Evolutionary conservation across 1,140 invertebrate species (phyloP), one percentile per base, ranked within the genome.

Genomic region (Galendromus occidentalis): DNA sequence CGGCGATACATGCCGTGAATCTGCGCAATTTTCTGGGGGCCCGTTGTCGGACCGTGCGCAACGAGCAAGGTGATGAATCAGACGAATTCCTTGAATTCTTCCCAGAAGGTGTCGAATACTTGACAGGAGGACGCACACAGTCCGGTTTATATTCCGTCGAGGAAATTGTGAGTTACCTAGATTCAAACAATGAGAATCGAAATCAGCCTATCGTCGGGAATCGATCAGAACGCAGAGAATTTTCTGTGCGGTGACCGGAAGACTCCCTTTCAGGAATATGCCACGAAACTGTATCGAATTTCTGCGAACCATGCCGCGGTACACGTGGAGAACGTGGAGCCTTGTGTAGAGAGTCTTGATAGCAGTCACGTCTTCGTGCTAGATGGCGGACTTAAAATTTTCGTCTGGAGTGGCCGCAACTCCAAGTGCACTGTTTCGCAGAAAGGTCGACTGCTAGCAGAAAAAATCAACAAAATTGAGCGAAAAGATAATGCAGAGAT

Each of bases 381-480:
- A 17, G 94, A 99, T 74, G 81, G 81, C 64, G 91, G 91, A 7
- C 82, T 84, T 55, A 84, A 83, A 71, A 87, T 98, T 68, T 94
- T 84, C 75, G 81, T 97, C 66, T 98, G 94, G 93, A 85, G 84
- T 74, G 83, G 96, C 12, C 86, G 85, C 68, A 86, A 85, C 71
- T 85, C 91, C 0, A 97, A 94, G 76, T 93, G 91, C 72, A 95
- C 92, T 0, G 80, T 97, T 0, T 90, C 90, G 73, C 94, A 91
- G 0, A 97, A 97, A 77, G 85, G 91, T 0, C 78, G 94, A 64
- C 77, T 99, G 2, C 85, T 98, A 79, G 88, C 92, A 1, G 96
- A 98, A 75, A 98, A 98, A 76, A 92, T 99, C 42, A 98, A 97
- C 74, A 98, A 98, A 78, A 91, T 95, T 74, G 96, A 99, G 77